phyloP scores from a whole-genome alignment of 64 coral and sea anemone genomes.

The Actinia equina region DNA sequence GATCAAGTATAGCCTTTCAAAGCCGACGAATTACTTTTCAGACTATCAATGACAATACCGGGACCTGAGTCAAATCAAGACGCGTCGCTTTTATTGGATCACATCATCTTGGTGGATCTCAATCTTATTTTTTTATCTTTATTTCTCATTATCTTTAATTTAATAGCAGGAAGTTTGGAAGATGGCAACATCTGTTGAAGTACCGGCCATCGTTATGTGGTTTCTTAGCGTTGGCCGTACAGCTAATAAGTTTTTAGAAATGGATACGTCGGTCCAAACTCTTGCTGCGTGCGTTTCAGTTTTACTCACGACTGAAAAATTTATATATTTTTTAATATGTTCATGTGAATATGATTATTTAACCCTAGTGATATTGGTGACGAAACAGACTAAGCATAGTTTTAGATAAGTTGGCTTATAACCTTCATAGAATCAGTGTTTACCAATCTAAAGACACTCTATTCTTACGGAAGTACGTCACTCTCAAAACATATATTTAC shows the following conservation, averaged over 20 bases:
- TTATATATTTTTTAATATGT: no score
- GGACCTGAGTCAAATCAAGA: neutral
- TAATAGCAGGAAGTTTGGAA: slow-evolving; percentile 8
- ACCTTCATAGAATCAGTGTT: no score
- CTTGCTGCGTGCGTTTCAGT: neutral
- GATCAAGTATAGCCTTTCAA: neutral
- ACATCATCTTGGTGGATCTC: neutral
- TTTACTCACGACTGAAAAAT: no score
- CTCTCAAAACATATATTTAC: neutral
- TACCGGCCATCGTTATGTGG: neutral
- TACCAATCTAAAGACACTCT: neutral
- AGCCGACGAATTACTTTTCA: neutral
- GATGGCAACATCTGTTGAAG: neutral
- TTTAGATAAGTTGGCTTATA: no score
- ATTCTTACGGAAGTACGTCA: neutral
- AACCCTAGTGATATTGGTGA: no score
- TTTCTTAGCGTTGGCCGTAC: neutral
- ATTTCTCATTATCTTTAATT: neutral
- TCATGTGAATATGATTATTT: no score
- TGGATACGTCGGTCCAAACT: neutral
- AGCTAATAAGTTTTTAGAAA: neutral
- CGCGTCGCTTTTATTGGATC: neutral
- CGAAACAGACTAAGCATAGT: no score
- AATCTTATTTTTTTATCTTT: neutral
- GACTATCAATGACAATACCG: neutral